These are phyloP conservation scores for Asarcornis scutulata DNA, from an alignment of 2,113 vertebrate species.

Conservation along the genomic window DNA sequence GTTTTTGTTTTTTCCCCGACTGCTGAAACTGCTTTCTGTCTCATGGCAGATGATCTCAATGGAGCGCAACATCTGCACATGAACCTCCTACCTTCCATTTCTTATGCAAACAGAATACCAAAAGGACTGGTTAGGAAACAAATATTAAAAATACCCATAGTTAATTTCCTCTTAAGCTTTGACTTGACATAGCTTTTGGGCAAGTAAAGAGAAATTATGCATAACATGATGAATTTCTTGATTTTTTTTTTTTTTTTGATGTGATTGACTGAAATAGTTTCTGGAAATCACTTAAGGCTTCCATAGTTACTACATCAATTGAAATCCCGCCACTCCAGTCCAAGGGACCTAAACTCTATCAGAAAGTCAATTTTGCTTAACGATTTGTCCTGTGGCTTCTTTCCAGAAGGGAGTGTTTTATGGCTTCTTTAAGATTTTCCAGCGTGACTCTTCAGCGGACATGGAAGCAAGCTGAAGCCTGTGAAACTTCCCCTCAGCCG, in stretches of 20 bases:
- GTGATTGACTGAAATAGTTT: slow-evolving; percentile 22
- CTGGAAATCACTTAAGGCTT: slow-evolving; percentile 41
- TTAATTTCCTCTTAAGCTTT: slow-evolving; percentile 38
- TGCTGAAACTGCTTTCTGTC: slow-evolving; percentile 24
- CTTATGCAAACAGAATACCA: not conserved
- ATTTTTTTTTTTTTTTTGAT: not conserved
- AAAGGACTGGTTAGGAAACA: slow-evolving; percentile 22
- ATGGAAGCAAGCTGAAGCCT: slow-evolving; percentile 17
- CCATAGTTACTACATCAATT: slow-evolving; percentile 6
- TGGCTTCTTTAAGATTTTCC: slow-evolving; percentile 47
- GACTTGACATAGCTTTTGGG: not conserved
- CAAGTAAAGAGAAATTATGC: slow-evolving; percentile 32
- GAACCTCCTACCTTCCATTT: not conserved
- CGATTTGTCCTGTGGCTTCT: slow-evolving; percentile 43
- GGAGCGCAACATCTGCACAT: not conserved
- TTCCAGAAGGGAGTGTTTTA: slow-evolving; percentile 51
- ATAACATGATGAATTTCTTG: not conserved
- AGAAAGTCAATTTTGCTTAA: slow-evolving; percentile 43
- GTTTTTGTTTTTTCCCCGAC: not conserved
- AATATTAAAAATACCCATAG: not conserved
- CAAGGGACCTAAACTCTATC: slow-evolving; percentile 18
- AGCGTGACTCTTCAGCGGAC: slow-evolving; percentile 34
- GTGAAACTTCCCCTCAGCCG: not conserved
- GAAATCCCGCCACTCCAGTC: slow-evolving; percentile 29
- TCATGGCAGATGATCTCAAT: not conserved